phyloP scores from a whole-genome alignment of 2,113 vertebrate species.

The Electrona antarctica region DNA sequence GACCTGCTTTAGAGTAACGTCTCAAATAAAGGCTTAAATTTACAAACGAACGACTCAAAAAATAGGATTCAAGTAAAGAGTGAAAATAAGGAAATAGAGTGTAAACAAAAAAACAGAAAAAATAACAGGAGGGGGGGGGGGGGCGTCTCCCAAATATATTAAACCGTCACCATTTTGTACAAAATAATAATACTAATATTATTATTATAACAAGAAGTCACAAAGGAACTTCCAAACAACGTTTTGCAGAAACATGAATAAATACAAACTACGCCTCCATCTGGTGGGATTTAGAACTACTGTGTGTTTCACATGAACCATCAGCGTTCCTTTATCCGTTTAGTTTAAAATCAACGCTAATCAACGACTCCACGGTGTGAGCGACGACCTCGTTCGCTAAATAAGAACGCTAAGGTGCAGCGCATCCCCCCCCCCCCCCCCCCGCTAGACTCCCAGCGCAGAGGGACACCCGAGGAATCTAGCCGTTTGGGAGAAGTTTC shows the following conservation, averaged over 20 bases:
- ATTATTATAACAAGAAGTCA: slow-evolving; percentile 7
- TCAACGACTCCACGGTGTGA: too few species aligned
- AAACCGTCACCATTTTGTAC: slow-evolving; percentile 65
- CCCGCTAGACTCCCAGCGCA: too few species aligned
- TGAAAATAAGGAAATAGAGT: slow-evolving; percentile 59
- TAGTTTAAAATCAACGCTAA: too few species aligned
- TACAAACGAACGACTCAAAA: slow-evolving; percentile 57
- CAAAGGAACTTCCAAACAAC: slow-evolving; percentile 43
- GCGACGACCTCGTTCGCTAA: too few species aligned
- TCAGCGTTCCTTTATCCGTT: too few species aligned
- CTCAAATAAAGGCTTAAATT: slow-evolving; percentile 68
- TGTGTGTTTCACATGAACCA: slow-evolving; percentile 19
- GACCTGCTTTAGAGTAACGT: slow-evolving; percentile 66
- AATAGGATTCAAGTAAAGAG: slow-evolving; percentile 75
- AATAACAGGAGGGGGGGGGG: neutral
- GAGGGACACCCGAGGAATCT: too few species aligned
- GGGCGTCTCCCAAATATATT: slow-evolving; percentile 40
- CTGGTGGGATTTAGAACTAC: neutral
- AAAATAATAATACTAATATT: slow-evolving; percentile 58
- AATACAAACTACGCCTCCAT: slow-evolving; percentile 64
- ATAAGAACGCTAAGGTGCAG: slow-evolving; percentile 64
- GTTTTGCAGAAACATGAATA: slow-evolving; percentile 72
- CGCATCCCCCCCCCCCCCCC: slow-evolving; percentile 31
- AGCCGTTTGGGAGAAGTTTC: too few species aligned
- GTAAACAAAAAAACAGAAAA: slow-evolving; percentile 63